A percentile compares a stretch with the other conserved stretches of the same genome.
phyloP scores from a whole-genome alignment of 2,888 invertebrate genomes.

The Caenorhabditis macrosperma region DNA sequence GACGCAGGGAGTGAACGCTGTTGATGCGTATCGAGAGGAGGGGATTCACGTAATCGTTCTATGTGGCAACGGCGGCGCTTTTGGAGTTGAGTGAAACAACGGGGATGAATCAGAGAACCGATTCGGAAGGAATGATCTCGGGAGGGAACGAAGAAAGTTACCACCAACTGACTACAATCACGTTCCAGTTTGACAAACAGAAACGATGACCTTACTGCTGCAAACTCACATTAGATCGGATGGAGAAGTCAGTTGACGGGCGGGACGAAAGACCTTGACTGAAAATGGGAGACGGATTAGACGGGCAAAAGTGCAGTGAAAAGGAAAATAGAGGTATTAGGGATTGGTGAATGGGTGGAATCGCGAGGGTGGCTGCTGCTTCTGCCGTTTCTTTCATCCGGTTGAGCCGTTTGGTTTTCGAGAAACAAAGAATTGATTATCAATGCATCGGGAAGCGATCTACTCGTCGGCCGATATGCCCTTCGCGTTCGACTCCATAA shows the following conservation, averaged over 20 bases:
- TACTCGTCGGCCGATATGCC: constrained; percentile 1
- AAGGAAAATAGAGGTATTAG: constrained; percentile 27
- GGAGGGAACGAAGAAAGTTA: not conserved
- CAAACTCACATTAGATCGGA: constrained; percentile 7
- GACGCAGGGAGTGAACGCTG: constrained; percentile 33
- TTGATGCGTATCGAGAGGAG: constrained; percentile 52
- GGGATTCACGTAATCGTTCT: constrained; percentile 50
- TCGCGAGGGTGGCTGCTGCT: not conserved
- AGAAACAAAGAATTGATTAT: too few species aligned
- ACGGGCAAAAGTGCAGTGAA: constrained; percentile 26
- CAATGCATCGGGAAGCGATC: not conserved
- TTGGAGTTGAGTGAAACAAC: not conserved
- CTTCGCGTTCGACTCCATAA: constrained; percentile 14
- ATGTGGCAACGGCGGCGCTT: constrained; percentile 6
- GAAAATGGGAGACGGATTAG: constrained; percentile 4
- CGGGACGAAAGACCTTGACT: constrained; percentile 40
- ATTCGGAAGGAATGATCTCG: not conserved
- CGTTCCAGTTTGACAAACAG: constrained; percentile 40
- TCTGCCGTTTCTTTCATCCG: not conserved
- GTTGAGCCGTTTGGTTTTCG: constrained; percentile 6
- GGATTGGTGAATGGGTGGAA: not conserved
- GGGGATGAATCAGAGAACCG: not conserved
- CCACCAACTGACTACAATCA: constrained; percentile 21
- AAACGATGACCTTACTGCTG: constrained; percentile 6
- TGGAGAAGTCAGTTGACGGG: constrained; percentile 27